phyloP scores from a whole-genome alignment of 2,113 vertebrate genomes.

The Passer domesticus region DNA sequence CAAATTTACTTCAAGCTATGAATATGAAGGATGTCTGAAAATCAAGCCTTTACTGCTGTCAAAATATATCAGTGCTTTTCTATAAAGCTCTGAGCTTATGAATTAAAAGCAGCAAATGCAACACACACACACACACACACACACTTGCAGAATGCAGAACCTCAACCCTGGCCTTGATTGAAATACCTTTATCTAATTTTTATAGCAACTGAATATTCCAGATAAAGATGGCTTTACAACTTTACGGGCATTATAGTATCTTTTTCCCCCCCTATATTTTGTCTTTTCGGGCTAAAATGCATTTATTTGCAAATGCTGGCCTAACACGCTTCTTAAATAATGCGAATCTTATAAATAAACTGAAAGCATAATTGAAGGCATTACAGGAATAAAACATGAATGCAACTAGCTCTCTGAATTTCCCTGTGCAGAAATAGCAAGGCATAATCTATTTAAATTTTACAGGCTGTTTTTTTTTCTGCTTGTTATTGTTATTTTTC shows the following conservation, averaged over 20 bases:
- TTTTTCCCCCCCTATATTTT: rapidly evolving
- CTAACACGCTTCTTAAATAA: background rate
- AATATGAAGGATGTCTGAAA: background rate
- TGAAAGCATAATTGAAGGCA: background rate
- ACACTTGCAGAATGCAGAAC: background rate
- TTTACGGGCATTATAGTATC: background rate
- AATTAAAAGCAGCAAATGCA: background rate
- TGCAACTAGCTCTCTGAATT: background rate
- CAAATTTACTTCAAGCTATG: background rate
- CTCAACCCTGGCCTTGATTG: background rate
- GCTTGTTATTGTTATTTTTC: background rate
- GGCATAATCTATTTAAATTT: background rate
- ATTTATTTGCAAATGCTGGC: background rate
- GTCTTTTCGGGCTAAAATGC: background rate
- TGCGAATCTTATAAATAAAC: background rate
- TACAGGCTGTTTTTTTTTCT: background rate
- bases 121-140: too few relatives aligned
- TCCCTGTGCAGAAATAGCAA: background rate
- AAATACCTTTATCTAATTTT: background rate
- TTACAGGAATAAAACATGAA: background rate
- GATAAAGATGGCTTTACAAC: background rate
- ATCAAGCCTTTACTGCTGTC: background rate
- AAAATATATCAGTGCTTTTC: background rate
- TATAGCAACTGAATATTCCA: background rate
- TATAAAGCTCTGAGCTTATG: background rate